Evolutionary conservation across 1,140 invertebrate species (phyloP).

Genomic region (Scaptodrosophila lebanonensis): DNA sequence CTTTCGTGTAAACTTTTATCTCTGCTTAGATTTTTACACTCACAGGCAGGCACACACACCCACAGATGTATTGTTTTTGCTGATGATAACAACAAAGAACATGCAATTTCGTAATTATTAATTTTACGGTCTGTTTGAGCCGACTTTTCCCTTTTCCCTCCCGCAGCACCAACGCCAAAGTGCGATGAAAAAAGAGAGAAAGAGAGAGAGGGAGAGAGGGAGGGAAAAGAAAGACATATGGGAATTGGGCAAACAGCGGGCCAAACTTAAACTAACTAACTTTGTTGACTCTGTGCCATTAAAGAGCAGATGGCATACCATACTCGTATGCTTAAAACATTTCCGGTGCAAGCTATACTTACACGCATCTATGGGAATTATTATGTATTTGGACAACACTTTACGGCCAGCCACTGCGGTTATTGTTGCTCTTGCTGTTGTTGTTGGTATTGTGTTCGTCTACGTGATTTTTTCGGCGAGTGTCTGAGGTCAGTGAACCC

Average conservation of each 20-base stretch:
- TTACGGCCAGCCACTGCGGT: no score
- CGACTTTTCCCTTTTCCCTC: conserved; percentile 12
- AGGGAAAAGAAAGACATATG: no score
- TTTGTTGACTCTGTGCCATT: no score
- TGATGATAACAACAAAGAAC: conserved; percentile 38
- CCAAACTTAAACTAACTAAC: no score
- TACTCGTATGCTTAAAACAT: conserved; percentile 12
- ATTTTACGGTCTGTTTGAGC: conserved; percentile 65
- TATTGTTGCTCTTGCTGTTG: not conserved
- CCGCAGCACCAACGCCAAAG: no score
- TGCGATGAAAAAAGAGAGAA: no score
- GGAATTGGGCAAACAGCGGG: no score
- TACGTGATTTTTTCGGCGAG: conserved; percentile 7
- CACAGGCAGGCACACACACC: not conserved
- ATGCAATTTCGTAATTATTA: conserved; percentile 68
- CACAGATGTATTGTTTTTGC: conserved; percentile 50
- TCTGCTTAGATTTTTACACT: conserved; percentile 41
- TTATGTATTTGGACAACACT: conserved; percentile 21
- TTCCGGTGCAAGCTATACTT: no score
- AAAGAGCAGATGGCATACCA: no score
- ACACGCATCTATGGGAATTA: conserved; percentile 11
- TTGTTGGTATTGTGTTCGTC: no score
- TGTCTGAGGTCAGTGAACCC: conserved; percentile 61
- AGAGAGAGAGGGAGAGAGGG: no score
- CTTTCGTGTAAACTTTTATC: conserved; percentile 50